These are phyloP conservation scores for Drosophila neotestacea DNA, from an alignment of 2,888 invertebrate genomes.

Conservation along the genomic window DNA sequence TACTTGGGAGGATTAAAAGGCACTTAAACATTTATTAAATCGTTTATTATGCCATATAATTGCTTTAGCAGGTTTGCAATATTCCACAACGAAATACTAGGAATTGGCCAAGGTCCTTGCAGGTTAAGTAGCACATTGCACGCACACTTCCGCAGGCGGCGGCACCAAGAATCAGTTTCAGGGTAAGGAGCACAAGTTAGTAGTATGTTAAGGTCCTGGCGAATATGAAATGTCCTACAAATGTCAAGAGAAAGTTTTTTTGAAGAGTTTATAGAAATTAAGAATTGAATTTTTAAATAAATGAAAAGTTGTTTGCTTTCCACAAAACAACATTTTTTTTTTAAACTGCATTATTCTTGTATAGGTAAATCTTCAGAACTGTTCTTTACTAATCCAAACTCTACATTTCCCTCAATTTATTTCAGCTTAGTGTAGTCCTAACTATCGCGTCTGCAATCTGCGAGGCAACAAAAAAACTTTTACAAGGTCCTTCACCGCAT, in stretches of 20 bases:
- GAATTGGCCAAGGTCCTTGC: slow-evolving; percentile 70
- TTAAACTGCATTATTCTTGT: neutral
- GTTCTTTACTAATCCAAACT: neutral
- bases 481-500: slow-evolving; percentile 56
- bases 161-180: too few species aligned
- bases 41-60: slow-evolving; percentile 47
- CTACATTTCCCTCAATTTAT: slow-evolving; percentile 6
- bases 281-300: neutral
- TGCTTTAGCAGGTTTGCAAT: slow-evolving; percentile 24
- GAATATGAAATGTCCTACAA: slow-evolving; percentile 6
- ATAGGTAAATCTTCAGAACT: neutral
- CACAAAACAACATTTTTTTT: neutral
- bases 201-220: neutral
- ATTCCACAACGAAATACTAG: slow-evolving; percentile 64
- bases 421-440: slow-evolving; percentile 2
- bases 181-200: neutral
- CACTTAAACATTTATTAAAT: slow-evolving; percentile 38
- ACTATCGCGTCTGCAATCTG: slow-evolving; percentile 29
- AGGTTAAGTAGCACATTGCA: slow-evolving; percentile 65
- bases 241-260: neutral
- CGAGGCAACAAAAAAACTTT: slow-evolving; percentile 8
- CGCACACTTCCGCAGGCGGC: slow-evolving; percentile 56
- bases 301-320: neutral
- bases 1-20: slow-evolving; percentile 26
- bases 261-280: neutral